phyloP scores from a whole-genome alignment of 2,888 invertebrate species.

The Xanthorhoe spadicearia region DNA sequence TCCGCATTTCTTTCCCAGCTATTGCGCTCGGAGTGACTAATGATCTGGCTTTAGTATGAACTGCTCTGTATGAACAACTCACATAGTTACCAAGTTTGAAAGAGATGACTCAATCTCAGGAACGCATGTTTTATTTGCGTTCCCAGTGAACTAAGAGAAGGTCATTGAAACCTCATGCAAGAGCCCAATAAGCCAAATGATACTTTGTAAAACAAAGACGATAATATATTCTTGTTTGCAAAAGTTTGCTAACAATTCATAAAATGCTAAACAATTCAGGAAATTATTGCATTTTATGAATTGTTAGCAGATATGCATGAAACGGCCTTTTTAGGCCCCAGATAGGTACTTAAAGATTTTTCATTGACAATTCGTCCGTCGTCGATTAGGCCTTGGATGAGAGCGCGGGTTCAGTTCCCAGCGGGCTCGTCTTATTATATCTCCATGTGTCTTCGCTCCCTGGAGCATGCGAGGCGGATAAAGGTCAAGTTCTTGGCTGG shows the following conservation, averaged over 20 bases:
- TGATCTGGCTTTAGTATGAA: constrained; percentile 15
- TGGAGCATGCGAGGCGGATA: constrained; percentile 48
- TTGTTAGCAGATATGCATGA: too few relatives aligned
- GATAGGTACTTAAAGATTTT: too few relatives aligned
- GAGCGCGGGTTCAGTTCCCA: constrained; percentile 17
- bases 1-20: constrained; percentile 15
- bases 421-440: constrained; percentile 25
- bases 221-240: too few relatives aligned
- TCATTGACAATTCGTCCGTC: neutral
- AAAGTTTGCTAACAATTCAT: too few relatives aligned
- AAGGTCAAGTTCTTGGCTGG: constrained; percentile 74
- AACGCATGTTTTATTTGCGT: neutral
- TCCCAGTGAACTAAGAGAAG: too few relatives aligned
- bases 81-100: neutral
- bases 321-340: too few relatives aligned
- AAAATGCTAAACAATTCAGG: too few relatives aligned
- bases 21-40: constrained; percentile 8
- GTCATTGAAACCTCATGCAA: neutral
- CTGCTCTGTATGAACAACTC: neutral
- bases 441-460: constrained; percentile 26
- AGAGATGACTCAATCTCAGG: neutral
- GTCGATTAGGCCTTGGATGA: constrained; percentile 15
- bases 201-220: neutral
- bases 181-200: neutral
- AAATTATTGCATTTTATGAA: too few relatives aligned